phyloP scores from a whole-genome alignment of 2,888 invertebrate species.

The Ochropacha duplaris region DNA sequence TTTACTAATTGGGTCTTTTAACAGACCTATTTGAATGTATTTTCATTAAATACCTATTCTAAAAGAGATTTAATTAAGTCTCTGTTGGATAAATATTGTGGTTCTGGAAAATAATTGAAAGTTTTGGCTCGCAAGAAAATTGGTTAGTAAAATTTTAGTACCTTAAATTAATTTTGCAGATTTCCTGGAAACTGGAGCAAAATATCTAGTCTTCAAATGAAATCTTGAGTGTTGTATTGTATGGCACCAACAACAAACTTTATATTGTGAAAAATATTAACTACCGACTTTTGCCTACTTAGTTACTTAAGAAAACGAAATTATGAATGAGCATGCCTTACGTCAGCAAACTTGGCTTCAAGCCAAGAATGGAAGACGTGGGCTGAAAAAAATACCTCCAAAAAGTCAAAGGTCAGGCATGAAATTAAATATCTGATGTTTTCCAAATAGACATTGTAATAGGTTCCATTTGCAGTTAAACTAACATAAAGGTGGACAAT shows the following conservation, averaged over 20 bases:
- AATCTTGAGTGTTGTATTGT: not conserved
- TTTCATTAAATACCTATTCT: conserved; percentile 20
- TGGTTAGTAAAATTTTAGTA: conserved; percentile 18
- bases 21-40: conserved; percentile 29
- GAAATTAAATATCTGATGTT: conserved; percentile 35
- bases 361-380: conserved; percentile 52
- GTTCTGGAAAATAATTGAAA: conserved; percentile 5
- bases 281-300: not conserved
- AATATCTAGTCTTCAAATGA: not conserved
- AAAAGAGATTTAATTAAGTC: conserved; percentile 48
- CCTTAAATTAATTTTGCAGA: conserved; percentile 22
- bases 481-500: conserved; percentile 10
- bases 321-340: conserved; percentile 59
- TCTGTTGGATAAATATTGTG: conserved; percentile 20
- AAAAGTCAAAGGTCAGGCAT: conserved; percentile 60
- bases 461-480: conserved; percentile 31
- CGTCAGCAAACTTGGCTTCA: conserved; percentile 52
- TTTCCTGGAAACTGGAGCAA: conserved; percentile 1
- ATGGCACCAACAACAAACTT: not conserved
- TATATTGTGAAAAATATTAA: not conserved
- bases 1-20: conserved; percentile 51
- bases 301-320: conserved; percentile 29
- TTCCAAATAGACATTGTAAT: conserved; percentile 18
- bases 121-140: conserved; percentile 26
- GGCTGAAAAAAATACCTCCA: conserved; percentile 43